A percentile compares a stretch with the other conserved stretches of the same genome.
phyloP scores from a whole-genome alignment of 1,140 invertebrate genomes.

The Protaetia brevitarsis region DNA sequence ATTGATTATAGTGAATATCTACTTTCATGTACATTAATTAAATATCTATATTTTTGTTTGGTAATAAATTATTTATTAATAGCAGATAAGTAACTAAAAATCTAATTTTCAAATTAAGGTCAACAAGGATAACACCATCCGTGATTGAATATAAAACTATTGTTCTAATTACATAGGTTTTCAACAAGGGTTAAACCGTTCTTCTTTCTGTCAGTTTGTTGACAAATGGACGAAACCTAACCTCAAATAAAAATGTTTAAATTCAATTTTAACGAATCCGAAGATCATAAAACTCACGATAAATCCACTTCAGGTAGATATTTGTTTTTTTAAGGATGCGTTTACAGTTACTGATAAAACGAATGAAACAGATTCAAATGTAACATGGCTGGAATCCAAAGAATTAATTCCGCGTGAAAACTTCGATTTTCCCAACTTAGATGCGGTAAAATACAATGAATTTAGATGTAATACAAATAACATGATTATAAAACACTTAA shows the following conservation, averaged over 20 bases:
- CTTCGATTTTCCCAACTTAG: slow-evolving; percentile 20
- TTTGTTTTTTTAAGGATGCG: background rate
- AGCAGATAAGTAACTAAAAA: too few relatives aligned
- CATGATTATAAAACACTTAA: background rate
- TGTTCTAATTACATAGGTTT: too few relatives aligned
- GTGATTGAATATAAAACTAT: too few relatives aligned
- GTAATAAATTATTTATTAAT: too few relatives aligned
- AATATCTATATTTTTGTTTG: too few relatives aligned
- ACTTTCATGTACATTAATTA: too few relatives aligned
- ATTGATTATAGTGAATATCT: too few relatives aligned
- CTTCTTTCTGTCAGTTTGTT: too few relatives aligned
- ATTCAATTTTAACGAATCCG: slow-evolving; percentile 50
- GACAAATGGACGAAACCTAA: too few relatives aligned
- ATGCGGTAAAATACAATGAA: slow-evolving; percentile 35
- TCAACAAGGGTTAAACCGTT: too few relatives aligned
- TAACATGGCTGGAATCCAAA: slow-evolving; percentile 20
- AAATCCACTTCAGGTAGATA: background rate
- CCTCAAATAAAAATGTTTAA: slow-evolving; percentile 50
- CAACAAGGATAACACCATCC: too few relatives aligned
- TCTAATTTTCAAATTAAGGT: too few relatives aligned
- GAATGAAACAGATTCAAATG: background rate
- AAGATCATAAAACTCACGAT: slow-evolving; percentile 22
- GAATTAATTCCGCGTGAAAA: slow-evolving; percentile 29
- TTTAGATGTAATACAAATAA: background rate
- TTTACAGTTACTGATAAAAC: background rate